Evolutionary conservation across 2,797 vertebrate species (phyloP).

Genomic region (Rhincodon typus): DNA sequence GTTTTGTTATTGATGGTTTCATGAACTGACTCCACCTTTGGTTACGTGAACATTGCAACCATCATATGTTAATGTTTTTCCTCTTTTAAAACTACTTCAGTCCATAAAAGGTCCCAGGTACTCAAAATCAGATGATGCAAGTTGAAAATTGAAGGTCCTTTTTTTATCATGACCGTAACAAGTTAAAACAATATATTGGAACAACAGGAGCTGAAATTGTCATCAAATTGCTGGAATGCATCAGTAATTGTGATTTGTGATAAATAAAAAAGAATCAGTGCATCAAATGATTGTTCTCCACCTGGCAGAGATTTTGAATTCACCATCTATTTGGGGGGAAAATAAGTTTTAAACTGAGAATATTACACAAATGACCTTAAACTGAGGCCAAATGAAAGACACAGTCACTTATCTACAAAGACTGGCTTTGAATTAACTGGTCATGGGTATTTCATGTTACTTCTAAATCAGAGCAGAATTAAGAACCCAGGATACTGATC

Average conservation of each 20-base stretch:
- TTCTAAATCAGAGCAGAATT: slow-evolving; percentile 8
- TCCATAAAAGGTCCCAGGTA: no score
- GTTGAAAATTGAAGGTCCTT: no score
- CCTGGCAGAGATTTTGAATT: background rate
- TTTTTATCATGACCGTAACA: no score
- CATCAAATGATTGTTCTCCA: background rate
- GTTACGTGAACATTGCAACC: no score
- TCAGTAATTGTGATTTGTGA: background rate
- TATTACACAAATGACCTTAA: background rate
- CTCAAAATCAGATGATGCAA: no score
- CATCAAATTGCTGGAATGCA: background rate
- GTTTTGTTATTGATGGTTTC: no score
- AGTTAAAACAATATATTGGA: background rate
- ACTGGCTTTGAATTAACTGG: background rate
- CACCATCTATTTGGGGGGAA: background rate
- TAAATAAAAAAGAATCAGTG: slow-evolving; percentile 8
- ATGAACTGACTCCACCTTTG: no score
- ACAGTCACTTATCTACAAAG: background rate
- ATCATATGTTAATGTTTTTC: no score
- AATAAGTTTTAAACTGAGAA: background rate
- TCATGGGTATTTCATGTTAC: background rate
- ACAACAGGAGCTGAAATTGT: background rate
- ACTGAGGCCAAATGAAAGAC: background rate
- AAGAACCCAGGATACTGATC: background rate
- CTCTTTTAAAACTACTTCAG: no score